Evolutionary conservation across 2,888 invertebrate genomes (phyloP).

Genomic region (Hydrotaea cyrtoneurina): DNA sequence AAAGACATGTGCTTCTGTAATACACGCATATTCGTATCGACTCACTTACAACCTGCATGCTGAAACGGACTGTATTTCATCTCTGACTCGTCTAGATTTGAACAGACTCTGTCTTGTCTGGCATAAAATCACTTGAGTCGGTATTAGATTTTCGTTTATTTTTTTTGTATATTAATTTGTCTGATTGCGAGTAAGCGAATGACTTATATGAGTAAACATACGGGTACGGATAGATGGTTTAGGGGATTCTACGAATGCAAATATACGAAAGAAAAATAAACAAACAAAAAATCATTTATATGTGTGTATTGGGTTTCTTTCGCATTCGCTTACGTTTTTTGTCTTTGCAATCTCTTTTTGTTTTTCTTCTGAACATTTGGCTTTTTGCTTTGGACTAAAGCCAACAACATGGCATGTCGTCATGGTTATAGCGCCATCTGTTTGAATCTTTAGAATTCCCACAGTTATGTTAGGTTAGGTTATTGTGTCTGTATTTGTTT

Average conservation of each 20-base stretch:
- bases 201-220: neutral
- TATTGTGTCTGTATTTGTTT: constrained; percentile 11
- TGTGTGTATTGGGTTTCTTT: neutral
- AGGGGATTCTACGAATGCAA: neutral
- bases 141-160: too few relatives aligned
- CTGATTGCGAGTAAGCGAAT: neutral
- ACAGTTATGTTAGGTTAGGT: constrained; percentile 13
- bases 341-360: neutral
- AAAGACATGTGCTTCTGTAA: too few relatives aligned
- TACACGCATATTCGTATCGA: too few relatives aligned
- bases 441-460: constrained; percentile 25
- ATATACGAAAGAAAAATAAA: neutral
- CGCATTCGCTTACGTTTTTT: neutral
- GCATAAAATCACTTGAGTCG: too few relatives aligned
- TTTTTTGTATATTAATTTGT: neutral
- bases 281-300: neutral
- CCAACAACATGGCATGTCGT: constrained; percentile 16
- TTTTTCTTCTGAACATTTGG: neutral
- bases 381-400: constrained; percentile 12
- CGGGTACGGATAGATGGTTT: neutral
- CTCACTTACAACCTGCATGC: too few relatives aligned
- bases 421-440: constrained; percentile 44
- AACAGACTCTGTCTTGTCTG: too few relatives aligned
- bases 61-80: too few relatives aligned
- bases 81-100: too few relatives aligned